Evolutionary conservation across 2,797 vertebrate genomes (phyloP), one percentile per base, ranked within the genome.

Genomic region (Anabacerthia variegaticeps): DNA sequence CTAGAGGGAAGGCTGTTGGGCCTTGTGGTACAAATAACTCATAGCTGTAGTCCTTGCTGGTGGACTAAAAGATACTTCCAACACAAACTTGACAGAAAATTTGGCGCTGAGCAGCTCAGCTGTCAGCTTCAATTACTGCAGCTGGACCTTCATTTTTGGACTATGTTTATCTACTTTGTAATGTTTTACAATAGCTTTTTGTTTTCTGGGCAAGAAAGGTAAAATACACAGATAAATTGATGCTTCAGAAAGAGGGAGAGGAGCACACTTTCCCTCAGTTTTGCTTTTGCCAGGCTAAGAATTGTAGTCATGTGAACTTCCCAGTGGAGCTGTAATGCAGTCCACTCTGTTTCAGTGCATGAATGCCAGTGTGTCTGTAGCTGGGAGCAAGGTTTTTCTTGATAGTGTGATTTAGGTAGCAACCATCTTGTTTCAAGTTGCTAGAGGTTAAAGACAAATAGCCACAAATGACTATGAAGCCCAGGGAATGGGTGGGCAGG

Each of bases 281-380:
- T 26, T 30, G 48, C 21, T 65, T 59, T 73, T 73, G 19, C 43
- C 26, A 55, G n/a, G 65, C 36, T 52, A 43, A 46, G 71, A 85
- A 39, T 2, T n/a, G 24, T 3, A 8, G 12, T 44, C 5, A 1
- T 3, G 4, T 26, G 61, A 77, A 71, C 7, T 10, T 54, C 32
- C 23, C 18, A 3, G 39, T 0, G 23, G 48, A 72, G 34, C 37
- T 54, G 17, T 34, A 36, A 24, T 9, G 49, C 62, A 43, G n/a
- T 24, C 13, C 27, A 6, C 59, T 52, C 48, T 65, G 59, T 23
- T 24, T 23, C 46, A 19, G 7, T 20, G 63, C 30, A 4, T 3
- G 12, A 44, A 21, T 6, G 30, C 41, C 24, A 4, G 10, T 0
- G 1, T 36, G 49, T 30, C 81, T 75, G 52, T 34, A 43, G 51